Percentiles rank a stretch among this genome's conserved stretches.
phyloP scores from a whole-genome alignment of 2,888 invertebrate species.

The Ceramica pisi region DNA sequence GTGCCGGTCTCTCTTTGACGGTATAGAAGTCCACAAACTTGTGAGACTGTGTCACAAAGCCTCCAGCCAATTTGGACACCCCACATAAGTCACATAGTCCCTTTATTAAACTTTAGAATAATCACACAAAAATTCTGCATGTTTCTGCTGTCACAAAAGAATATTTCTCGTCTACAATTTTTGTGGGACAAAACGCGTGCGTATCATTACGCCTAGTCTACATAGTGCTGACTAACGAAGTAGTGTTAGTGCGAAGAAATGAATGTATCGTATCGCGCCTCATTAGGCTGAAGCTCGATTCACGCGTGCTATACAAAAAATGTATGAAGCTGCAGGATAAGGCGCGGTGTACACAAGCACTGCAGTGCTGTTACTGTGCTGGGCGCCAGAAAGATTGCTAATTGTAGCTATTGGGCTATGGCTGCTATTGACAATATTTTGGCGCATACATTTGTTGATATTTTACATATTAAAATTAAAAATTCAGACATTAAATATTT shows the following conservation, averaged over 20 bases:
- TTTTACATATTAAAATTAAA: not conserved
- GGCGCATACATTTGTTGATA: not conserved
- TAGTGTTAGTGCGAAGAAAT: constrained; percentile 72
- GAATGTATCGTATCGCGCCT: constrained; percentile 80
- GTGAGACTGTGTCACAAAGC: no score
- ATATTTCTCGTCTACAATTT: constrained; percentile 43
- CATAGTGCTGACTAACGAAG: constrained; percentile 82
- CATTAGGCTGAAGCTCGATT: constrained; percentile 78
- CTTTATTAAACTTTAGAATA: not conserved
- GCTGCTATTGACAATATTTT: not conserved
- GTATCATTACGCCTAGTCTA: constrained; percentile 75
- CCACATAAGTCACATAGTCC: no score
- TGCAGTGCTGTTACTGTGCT: not conserved
- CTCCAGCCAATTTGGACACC: no score
- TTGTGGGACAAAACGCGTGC: constrained; percentile 59
- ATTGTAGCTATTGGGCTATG: not conserved
- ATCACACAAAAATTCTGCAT: not conserved
- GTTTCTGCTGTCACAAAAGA: constrained; percentile 17
- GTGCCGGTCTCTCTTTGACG: no score
- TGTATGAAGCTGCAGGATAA: constrained; percentile 50
- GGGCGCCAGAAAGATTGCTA: not conserved
- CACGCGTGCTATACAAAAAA: constrained; percentile 71
- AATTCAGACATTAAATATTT: no score
- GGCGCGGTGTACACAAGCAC: constrained; percentile 21
- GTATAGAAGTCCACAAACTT: no score